These are phyloP conservation scores for Talpa occidentalis DNA, from an alignment of 2,113 vertebrate species.

Conservation along the genomic window DNA sequence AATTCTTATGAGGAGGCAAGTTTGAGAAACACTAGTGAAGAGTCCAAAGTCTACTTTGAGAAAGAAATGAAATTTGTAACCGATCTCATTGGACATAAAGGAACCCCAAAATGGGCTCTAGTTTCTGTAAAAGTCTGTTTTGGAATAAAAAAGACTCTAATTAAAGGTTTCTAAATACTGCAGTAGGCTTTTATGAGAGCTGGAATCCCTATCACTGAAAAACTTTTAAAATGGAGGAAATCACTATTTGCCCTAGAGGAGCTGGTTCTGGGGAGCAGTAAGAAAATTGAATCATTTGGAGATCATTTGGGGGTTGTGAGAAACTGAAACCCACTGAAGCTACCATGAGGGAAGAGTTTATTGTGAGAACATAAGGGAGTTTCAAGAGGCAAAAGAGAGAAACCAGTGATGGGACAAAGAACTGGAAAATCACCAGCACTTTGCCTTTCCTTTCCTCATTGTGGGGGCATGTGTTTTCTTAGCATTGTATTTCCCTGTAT, in stretches of 20 bases:
- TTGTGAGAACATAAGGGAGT: not conserved
- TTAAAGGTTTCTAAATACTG: conserved; percentile 67
- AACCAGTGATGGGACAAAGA: not conserved
- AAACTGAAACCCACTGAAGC: conserved; percentile 32
- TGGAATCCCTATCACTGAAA: conserved; percentile 49
- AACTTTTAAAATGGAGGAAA: conserved; percentile 67
- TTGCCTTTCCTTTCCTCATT: not conserved
- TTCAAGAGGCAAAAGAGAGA: not conserved
- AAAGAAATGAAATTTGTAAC: conserved; percentile 31
- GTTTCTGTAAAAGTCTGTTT: conserved; percentile 59
- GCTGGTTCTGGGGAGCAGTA: conserved; percentile 22
- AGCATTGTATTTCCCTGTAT: not conserved
- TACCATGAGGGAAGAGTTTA: not conserved
- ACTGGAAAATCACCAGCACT: not conserved
- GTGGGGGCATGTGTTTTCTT: not conserved
- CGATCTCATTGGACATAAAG: conserved; percentile 3
- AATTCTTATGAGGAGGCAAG: conserved; percentile 20
- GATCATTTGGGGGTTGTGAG: conserved; percentile 5
- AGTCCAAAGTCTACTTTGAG: not conserved
- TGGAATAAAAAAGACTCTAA: conserved; percentile 65
- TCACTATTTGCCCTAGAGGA: conserved; percentile 51
- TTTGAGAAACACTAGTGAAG: conserved; percentile 42
- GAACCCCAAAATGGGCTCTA: not conserved
- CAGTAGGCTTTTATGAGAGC: conserved; percentile 73
- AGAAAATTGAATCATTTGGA: conserved; percentile 5